A percentile compares a stretch with the other conserved stretches of the same genome.
Conservation (phyloP, 1,140 invertebrate genomes). For the Lordiphosa mommai region DNA sequence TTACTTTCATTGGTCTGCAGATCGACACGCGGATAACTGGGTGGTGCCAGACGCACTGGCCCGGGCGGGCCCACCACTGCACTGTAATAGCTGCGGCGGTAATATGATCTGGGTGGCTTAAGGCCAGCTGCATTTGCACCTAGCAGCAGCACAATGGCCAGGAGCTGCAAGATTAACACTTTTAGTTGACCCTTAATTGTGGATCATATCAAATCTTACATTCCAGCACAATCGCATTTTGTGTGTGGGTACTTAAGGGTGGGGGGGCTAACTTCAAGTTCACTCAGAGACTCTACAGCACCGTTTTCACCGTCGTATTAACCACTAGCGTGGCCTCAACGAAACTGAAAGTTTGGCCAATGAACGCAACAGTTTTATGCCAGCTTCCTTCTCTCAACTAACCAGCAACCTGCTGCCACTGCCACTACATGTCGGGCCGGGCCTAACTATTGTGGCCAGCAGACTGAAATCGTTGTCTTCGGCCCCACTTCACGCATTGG, state of each 20-base stretch:
- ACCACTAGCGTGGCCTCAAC: conserved; percentile 61
- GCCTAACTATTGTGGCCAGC: conserved; percentile 10
- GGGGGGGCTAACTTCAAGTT: conserved; percentile 10
- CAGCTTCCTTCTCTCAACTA: conserved; percentile 65
- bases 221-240: conserved; percentile 51
- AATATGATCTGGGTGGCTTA: conserved; percentile 46
- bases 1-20: conserved; percentile 67
- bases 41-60: conserved; percentile 31
- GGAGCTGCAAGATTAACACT: conserved; percentile 30
- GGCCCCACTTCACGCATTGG: conserved; percentile 36
- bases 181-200: background rate
- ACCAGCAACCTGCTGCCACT: conserved; percentile 1
- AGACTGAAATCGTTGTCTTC: conserved; percentile 43
- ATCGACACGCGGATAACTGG: conserved; percentile 45
- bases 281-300: conserved; percentile 4
- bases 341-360: conserved; percentile 78
- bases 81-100: conserved; percentile 53
- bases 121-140: conserved; percentile 18
- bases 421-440: conserved; percentile 17
- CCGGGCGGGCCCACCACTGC: conserved; percentile 39
- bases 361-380: conserved; percentile 76
- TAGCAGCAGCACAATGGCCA: conserved; percentile 40
- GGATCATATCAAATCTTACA: conserved; percentile 38
- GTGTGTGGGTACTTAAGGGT: conserved; percentile 17
- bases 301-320: conserved; percentile 4